Evolutionary conservation across 2,888 invertebrate genomes (phyloP), one percentile per base, ranked within the genome.

Genomic region (Tanytarsus gracilentus): DNA sequence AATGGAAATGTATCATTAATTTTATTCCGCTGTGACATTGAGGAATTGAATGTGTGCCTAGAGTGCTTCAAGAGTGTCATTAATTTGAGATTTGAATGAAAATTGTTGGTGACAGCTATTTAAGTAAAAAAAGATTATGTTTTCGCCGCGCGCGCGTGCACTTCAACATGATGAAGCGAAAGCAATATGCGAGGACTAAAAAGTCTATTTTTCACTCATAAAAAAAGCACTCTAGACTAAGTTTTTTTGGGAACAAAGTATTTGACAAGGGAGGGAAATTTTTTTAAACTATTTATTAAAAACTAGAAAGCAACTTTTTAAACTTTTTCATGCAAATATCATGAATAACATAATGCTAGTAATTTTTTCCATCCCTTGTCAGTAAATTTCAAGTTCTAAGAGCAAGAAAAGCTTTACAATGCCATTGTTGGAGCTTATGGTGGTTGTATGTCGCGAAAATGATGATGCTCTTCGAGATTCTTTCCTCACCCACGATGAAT

Each of bases 1-100:
- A 56, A 56, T 40, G 55, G 40, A 56, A 56, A 40, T 56, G 55
- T 56, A 56, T 56, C 55, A 56, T 56, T 56, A 56, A 56, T 56
- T 56, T 56, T 56, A 25, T 40, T 27, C 23, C 49, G 55, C 40
- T 39, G 25, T 56, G 55, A 56, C 55, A 56, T 39, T 56, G 55
- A 56, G 18, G 55, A 56, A 56, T 56, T 56, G 55, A 25, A 56
- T 56, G 21, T 44, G 44, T 44, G 44, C 44, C 44, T 44, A 44
- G 44, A 44, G 44, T 44, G 44, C 44, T 44, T 18, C 44, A 44
- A 9, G 21, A 18, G 44, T 44, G 44, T 44, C 44, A 44, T 44
- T 44, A 44, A 44, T 44, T 44, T 44, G 44, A 16, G 44, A 44
- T 44, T 44, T 44, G n/a, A 44, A 44, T 44, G 44, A 44, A 44